Evolutionary conservation across 2,113 vertebrate genomes (phyloP).

Genomic region (Dasypus novemcinctus): DNA sequence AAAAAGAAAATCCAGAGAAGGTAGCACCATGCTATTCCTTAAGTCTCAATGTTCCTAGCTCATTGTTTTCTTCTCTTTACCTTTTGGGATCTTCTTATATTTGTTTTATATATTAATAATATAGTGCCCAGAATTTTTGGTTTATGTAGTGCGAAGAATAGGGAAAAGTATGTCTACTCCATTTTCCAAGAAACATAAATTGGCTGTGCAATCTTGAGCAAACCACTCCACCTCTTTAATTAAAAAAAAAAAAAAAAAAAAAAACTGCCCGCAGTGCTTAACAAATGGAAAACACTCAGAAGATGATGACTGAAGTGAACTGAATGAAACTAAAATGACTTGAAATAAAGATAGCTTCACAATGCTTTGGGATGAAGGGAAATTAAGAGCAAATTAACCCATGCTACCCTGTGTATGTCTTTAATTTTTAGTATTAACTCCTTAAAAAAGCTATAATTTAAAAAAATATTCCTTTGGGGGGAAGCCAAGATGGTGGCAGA

Average conservation of each 20-base stretch:
- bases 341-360: not conserved
- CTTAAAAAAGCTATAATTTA: not conserved
- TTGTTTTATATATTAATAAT: constrained; percentile 8
- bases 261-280: not conserved
- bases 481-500: too few species aligned
- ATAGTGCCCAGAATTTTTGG: not conserved
- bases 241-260: constrained; percentile 18
- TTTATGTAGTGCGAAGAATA: not conserved
- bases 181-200: not conserved
- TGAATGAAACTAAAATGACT: not conserved
- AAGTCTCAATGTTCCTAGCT: too few species aligned
- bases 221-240: not conserved
- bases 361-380: not conserved
- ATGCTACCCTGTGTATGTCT: not conserved
- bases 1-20: too few species aligned
- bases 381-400: not conserved
- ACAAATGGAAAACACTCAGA: not conserved
- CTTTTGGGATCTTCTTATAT: not conserved
- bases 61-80: not conserved
- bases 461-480: too few species aligned
- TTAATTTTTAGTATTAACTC: not conserved
- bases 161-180: not conserved
- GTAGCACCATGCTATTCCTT: too few species aligned
- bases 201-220: not conserved
- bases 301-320: not conserved